Evolutionary conservation across 2,797 vertebrate species (phyloP), one percentile per base, ranked within the genome.

Genomic region (Fratercula arctica): DNA sequence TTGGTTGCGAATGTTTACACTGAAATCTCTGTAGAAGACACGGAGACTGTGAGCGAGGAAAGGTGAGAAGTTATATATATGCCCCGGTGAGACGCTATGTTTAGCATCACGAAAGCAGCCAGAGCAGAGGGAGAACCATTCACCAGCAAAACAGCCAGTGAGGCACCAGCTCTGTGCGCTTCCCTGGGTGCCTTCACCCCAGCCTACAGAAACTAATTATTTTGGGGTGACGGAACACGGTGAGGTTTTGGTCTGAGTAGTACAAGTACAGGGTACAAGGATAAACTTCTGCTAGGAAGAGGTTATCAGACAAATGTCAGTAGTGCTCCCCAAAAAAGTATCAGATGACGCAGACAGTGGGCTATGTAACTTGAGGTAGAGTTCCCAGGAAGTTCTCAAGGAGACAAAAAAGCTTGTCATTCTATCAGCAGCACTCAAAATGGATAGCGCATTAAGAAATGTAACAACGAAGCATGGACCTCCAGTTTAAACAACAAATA

Each of bases 21-120:
- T 3, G 26, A 50, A 94, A 93, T 56, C 74, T 89, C 72, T 67
- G 85, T 21, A 93, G 80, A 46, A 92, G 45, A 74, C 94, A 93
- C 39, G 33, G 87, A 73, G 77, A 78, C 24, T 12, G 43, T 13
- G 80, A 90, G 78, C 28, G 72, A 80, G 69, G 5, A 31, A 37
- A 77, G 78, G 87, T 93, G 75, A 79, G 91, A 74, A 60, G 69
- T 18, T 73, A n/a, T 43, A 33, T 23, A 17, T 8, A 59, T 43
- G 54, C 72, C 39, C 23, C 48, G n/a, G 25, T 4, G 68, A 82
- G 89, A 77, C 29, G 72, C 68, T 77, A 85, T 67, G 60, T 85
- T 66, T 82, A 82, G 89, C 61, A 84, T 17, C 91, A 37, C 0
- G 0, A 51, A 50, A 54, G 33, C 76, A 73, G 41, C 66, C 45